Percentiles rank a stretch among this genome's conserved stretches.
Conservation (phyloP, 1,140 invertebrate species). For the Mamestra configurata region DNA sequence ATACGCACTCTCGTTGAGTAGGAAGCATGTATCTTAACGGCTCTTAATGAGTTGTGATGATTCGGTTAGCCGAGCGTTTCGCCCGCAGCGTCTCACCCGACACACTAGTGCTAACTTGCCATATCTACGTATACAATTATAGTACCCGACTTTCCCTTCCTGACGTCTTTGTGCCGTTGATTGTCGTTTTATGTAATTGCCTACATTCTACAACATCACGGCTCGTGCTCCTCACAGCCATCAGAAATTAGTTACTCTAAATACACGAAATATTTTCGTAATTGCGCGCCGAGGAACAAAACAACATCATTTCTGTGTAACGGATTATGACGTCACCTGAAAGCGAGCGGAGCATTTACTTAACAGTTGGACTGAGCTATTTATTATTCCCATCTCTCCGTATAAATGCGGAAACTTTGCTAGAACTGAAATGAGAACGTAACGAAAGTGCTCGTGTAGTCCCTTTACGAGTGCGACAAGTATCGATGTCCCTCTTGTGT, state of each 20-base stretch:
- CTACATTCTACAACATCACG: constrained; percentile 78
- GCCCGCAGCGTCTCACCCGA: constrained; percentile 58
- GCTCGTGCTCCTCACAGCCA: constrained; percentile 63
- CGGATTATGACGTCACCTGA: constrained; percentile 51
- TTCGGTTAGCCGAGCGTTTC: constrained; percentile 50
- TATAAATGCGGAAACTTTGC: constrained; percentile 43
- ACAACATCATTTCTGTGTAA: constrained; percentile 46
- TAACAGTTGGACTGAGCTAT: constrained; percentile 39
- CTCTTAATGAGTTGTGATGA: constrained; percentile 33
- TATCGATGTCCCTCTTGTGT: constrained; percentile 68
- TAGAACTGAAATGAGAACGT: constrained; percentile 42
- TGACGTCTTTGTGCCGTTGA: constrained; percentile 79
- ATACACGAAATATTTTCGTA: constrained; percentile 81
- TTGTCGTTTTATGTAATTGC: constrained; percentile 86
- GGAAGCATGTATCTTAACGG: constrained; percentile 33
- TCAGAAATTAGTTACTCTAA: constrained; percentile 74
- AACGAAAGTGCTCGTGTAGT: constrained; percentile 41
- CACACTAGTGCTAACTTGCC: constrained; percentile 73
- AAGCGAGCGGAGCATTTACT: constrained; percentile 32
- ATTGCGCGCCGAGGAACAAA: constrained; percentile 71
- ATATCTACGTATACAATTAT: constrained; percentile 80
- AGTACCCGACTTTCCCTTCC: constrained; percentile 79
- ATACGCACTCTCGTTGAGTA: constrained; percentile 22
- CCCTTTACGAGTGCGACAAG: constrained; percentile 61
- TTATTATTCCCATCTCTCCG: constrained; percentile 39